A percentile compares a stretch with the other conserved stretches of the same genome.
Conservation (phyloP, 2,113 vertebrate genomes). For the Gallinago undulata region DNA sequence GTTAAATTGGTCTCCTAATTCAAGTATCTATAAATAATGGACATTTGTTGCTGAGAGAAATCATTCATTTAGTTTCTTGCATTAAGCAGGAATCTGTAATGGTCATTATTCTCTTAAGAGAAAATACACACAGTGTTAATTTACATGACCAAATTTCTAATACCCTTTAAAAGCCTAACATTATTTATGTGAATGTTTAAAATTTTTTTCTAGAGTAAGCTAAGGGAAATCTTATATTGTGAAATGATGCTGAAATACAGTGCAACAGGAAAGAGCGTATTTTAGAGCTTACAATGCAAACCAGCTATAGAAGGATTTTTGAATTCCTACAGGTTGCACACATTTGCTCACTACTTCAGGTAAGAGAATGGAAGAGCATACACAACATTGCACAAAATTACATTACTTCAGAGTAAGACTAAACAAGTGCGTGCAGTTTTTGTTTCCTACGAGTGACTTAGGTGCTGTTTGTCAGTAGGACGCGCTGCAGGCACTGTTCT, state of each 20-base stretch:
- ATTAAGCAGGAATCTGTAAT: constrained; percentile 22
- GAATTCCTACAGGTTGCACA: not conserved
- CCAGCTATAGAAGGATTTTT: not conserved
- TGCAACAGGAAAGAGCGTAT: not conserved
- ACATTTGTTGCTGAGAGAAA: constrained; percentile 56
- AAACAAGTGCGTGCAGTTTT: not conserved
- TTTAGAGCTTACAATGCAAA: not conserved
- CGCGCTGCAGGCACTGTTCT: not conserved
- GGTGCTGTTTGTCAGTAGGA: not conserved
- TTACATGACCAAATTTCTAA: constrained; percentile 16
- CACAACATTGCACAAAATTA: not conserved
- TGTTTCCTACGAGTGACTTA: not conserved
- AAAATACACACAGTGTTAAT: constrained; percentile 28
- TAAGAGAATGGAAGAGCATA: not conserved
- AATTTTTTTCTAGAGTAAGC: not conserved
- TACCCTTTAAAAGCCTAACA: constrained; percentile 35
- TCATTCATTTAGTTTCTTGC: constrained; percentile 24
- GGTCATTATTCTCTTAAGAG: constrained; percentile 27
- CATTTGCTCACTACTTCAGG: not conserved
- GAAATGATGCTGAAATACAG: not conserved
- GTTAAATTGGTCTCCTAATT: constrained; percentile 62
- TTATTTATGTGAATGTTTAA: constrained; percentile 16
- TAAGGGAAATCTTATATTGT: constrained; percentile 15
- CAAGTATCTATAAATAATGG: constrained; percentile 62
- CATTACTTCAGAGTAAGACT: not conserved